phyloP scores from a whole-genome alignment of 2,113 vertebrate species.

The Marmota flaviventris region DNA sequence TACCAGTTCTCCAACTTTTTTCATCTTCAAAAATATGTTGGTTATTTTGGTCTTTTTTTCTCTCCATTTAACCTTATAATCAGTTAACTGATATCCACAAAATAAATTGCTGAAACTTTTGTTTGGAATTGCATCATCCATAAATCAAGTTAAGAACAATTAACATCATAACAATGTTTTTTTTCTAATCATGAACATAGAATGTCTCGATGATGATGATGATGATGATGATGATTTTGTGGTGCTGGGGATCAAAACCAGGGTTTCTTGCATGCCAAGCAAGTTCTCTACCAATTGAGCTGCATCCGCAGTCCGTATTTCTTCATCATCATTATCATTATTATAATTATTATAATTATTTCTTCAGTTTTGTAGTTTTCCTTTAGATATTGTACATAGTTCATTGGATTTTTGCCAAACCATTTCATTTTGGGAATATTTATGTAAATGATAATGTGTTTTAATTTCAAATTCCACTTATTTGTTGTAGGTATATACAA shows the following conservation, averaged over 20 bases:
- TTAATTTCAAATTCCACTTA: neutral
- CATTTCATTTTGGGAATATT: neutral
- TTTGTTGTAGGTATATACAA: neutral
- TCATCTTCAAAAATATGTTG: neutral
- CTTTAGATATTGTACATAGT: neutral
- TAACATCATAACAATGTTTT: neutral
- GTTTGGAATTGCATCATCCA: neutral
- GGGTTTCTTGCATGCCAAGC: too few species aligned
- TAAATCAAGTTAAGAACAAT: neutral
- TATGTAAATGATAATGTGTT: constrained; percentile 2
- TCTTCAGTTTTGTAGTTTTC: neutral
- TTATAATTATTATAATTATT: neutral
- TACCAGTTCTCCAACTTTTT: neutral
- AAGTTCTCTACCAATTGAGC: neutral
- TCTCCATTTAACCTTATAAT: neutral
- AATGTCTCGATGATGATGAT: neutral
- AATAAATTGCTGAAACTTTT: constrained; percentile 25
- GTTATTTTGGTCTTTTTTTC: neutral
- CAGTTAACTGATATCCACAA: neutral
- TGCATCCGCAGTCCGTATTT: neutral
- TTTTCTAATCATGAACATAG: neutral
- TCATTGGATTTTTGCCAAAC: neutral
- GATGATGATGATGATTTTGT: too few species aligned
- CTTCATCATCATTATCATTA: too few species aligned
- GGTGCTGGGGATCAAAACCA: too few species aligned